Percentiles rank a stretch among this genome's conserved stretches.
Evolutionary conservation across 2,797 vertebrate genomes (phyloP).

Genomic region (Poeciliopsis infans): DNA sequence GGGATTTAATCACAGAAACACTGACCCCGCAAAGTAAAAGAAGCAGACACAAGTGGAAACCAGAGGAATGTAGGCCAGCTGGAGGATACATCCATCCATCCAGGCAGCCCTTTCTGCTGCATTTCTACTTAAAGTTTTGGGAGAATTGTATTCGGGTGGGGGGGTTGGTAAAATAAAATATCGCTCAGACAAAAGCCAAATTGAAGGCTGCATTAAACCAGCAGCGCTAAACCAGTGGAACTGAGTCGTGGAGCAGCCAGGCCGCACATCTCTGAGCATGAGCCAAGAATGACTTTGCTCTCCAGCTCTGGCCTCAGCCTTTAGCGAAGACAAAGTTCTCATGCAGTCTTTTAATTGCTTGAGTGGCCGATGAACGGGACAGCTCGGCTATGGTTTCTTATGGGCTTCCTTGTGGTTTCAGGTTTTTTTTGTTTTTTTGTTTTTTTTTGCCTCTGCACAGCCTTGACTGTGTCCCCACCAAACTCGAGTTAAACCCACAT

Average conservation of each 20-base stretch:
- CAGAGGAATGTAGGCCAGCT: slow-evolving; percentile 81
- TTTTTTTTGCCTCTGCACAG: slow-evolving; percentile 33
- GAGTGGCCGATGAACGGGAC: slow-evolving; percentile 49
- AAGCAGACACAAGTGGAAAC: slow-evolving; percentile 84
- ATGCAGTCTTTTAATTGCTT: slow-evolving; percentile 60
- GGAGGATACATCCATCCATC: slow-evolving; percentile 75
- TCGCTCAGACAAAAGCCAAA: slow-evolving; percentile 71
- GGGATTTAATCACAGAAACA: slow-evolving; percentile 82
- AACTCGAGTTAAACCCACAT: slow-evolving; percentile 70
- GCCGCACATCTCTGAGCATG: slow-evolving; percentile 54
- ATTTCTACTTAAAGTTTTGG: slow-evolving; percentile 76
- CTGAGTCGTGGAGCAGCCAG: slow-evolving; percentile 46
- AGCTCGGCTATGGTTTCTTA: slow-evolving; percentile 55
- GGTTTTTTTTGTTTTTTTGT: background rate
- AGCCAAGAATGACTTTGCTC: slow-evolving; percentile 53
- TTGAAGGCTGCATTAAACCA: slow-evolving; percentile 79
- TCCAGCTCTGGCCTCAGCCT: slow-evolving; percentile 35
- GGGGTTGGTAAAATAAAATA: slow-evolving; percentile 39
- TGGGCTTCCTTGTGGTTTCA: slow-evolving; percentile 60
- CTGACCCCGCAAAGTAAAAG: slow-evolving; percentile 78
- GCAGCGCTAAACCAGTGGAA: slow-evolving; percentile 65
- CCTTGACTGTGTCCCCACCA: slow-evolving; percentile 44
- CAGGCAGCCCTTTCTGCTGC: slow-evolving; percentile 72
- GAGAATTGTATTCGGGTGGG: slow-evolving; percentile 45
- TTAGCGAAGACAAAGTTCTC: slow-evolving; percentile 56